Percentiles rank a stretch among this genome's conserved stretches.
Conservation (phyloP, 2,888 invertebrate genomes). For the Plusia festucae region DNA sequence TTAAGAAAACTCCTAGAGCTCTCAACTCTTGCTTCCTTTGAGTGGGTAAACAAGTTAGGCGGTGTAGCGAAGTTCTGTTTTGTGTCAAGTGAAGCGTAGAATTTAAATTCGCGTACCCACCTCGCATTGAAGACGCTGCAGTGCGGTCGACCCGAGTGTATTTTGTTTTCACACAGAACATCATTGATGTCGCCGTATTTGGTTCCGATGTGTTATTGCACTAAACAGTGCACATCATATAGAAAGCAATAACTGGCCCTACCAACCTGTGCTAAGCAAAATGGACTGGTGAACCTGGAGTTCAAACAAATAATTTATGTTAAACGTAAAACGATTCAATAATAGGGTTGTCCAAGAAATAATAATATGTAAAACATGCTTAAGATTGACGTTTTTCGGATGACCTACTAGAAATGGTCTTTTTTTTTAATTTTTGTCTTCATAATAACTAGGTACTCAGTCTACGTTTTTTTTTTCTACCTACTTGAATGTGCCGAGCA, state of each 20-base stretch:
- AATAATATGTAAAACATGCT: no score
- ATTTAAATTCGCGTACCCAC: constrained; percentile 57
- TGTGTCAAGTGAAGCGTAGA: constrained; percentile 61
- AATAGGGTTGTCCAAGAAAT: no score
- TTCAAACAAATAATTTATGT: no score
- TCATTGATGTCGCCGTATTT: constrained; percentile 26
- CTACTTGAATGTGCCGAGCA: neutral
- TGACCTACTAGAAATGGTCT: no score
- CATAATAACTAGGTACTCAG: no score
- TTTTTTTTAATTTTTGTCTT: no score
- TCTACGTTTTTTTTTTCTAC: no score
- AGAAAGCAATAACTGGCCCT: neutral
- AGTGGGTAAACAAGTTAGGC: constrained; percentile 63
- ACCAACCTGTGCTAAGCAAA: neutral
- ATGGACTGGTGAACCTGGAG: neutral
- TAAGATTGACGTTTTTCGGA: no score
- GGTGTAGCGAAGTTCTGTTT: constrained; percentile 61
- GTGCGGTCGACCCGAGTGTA: constrained; percentile 49
- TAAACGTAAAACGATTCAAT: no score
- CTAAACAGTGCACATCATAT: neutral
- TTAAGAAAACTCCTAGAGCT: constrained; percentile 59
- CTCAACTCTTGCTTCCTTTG: constrained; percentile 61
- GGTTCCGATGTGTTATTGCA: constrained; percentile 9
- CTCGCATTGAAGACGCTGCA: constrained; percentile 41
- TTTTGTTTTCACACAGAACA: constrained; percentile 47